Evolutionary conservation across 2,888 invertebrate species (phyloP).

Genomic region (Rugalucina vietnamica): DNA sequence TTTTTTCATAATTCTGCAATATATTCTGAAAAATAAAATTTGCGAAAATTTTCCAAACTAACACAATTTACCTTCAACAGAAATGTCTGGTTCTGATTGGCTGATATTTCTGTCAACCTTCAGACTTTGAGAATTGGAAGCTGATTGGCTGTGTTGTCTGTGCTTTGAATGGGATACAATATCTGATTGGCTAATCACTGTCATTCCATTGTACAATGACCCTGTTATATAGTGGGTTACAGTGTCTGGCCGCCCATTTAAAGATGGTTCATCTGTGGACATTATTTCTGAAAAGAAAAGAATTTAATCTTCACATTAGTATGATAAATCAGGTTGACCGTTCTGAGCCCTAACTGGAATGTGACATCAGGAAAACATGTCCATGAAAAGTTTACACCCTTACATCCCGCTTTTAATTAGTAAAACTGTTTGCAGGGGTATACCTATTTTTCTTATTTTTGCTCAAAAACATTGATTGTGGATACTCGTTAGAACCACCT

Average conservation of each 20-base stretch:
- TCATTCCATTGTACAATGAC: background rate
- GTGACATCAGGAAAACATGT: too few species aligned
- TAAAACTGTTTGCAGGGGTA: too few species aligned
- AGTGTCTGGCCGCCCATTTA: background rate
- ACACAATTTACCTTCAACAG: background rate
- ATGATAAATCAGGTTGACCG: background rate
- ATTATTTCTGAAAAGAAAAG: background rate
- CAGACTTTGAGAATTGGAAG: background rate
- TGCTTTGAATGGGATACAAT: background rate
- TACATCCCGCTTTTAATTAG: too few species aligned
- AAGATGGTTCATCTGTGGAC: background rate
- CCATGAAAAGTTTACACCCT: too few species aligned
- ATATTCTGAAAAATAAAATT: too few species aligned
- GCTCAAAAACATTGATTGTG: too few species aligned
- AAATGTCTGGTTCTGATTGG: background rate
- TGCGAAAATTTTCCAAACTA: too few species aligned
- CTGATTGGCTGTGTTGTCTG: background rate
- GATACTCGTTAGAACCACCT: too few species aligned
- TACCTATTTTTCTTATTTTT: too few species aligned
- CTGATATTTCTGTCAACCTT: background rate
- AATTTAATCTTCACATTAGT: background rate
- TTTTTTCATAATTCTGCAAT: too few species aligned
- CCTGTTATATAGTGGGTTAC: background rate
- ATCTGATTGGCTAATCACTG: constrained; percentile 4
- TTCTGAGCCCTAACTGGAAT: background rate